A percentile compares a stretch with the other conserved stretches of the same genome.
phyloP scores from a whole-genome alignment of 1,140 invertebrate species.

The Drosophila chauvacae region DNA sequence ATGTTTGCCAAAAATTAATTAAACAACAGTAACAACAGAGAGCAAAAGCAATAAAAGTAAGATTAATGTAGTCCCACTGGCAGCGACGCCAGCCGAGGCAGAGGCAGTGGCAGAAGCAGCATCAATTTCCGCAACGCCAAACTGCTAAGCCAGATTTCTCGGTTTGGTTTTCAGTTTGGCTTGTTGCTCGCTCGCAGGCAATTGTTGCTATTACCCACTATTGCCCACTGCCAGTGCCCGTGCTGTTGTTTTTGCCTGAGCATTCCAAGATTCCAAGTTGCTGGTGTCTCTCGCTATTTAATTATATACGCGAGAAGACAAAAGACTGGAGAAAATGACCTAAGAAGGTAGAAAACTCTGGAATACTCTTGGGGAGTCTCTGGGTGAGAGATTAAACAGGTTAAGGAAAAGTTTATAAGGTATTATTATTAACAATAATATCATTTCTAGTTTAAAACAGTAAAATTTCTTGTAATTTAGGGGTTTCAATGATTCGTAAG shows the following conservation, averaged over 20 bases:
- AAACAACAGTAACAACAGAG: slow-evolving; percentile 52
- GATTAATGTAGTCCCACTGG: slow-evolving; percentile 49
- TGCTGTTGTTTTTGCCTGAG: slow-evolving; percentile 13
- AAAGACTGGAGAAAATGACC: slow-evolving; percentile 3
- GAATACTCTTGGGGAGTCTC: not conserved
- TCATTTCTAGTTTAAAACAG: no score
- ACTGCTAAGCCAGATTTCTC: slow-evolving; percentile 48
- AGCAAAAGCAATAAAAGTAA: slow-evolving; percentile 57
- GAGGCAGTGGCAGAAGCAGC: slow-evolving; percentile 14
- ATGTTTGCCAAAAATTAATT: slow-evolving; percentile 75
- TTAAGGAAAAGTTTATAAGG: no score
- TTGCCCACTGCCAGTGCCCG: slow-evolving; percentile 2
- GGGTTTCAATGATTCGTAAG: no score
- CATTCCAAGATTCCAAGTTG: slow-evolving; percentile 18
- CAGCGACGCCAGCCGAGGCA: slow-evolving; percentile 3
- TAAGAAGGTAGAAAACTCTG: slow-evolving; percentile 5
- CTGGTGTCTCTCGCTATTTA: slow-evolving; percentile 30
- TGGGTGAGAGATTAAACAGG: not conserved
- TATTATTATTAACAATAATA: no score
- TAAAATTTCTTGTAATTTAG: no score
- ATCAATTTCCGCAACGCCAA: slow-evolving; percentile 49
- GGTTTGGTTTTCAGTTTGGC: slow-evolving; percentile 38
- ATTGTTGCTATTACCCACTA: slow-evolving; percentile 36
- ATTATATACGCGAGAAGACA: slow-evolving; percentile 22
- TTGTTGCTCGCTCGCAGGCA: slow-evolving; percentile 48